Base-by-base conservation (phyloP, 2,113 vertebrate genomes). In the Xenopus borealis region DNA sequence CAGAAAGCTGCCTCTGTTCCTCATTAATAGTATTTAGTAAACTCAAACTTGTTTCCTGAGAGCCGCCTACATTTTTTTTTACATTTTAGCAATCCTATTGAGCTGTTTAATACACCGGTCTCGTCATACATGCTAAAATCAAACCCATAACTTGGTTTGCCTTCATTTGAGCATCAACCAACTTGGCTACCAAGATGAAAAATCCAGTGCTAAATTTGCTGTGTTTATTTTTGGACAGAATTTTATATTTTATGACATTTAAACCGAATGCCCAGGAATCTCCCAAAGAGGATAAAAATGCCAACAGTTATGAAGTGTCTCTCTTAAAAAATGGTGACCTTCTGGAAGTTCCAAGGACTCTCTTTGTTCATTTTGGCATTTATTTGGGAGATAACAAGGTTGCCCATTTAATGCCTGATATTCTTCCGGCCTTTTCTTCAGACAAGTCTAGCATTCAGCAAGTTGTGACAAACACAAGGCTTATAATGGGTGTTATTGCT, bases 361-460 rank as follows among this genome's bases (percentile, higher is more conserved):
- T 98, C 10, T 94, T 98, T 79, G 88, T 90, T 33, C 97, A 98
- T 84, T 97, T 90, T 58, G 97, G 97, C 72, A 96, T 98, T 76
- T 98, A 97, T 73, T 82, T 98, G 80, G 97, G 97, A 0, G 90
- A 96, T 71, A 92, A 94, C 72, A 90, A 86, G 23, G 96, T 98
- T 0, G 96, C 95, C 0, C 97, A 98, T 81, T 79, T 98, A 72
- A 97, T 98, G 88, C 97, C 96, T 0, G 97, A 98, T 84, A 95
- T 98, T 86, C 85, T 98, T 46, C 90, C 95, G 1, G 81, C 80
- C 70, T 47, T 98, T 45, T 94, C 92, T 0, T 79, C 18, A 12
- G 84, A 95, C 82, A 47, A 78, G 52, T 81, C 64, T 58, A 88
- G 85, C 72, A 89, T 91, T 73, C 76, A 87, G 58, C 84, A 85